These are phyloP conservation scores for Apodemus speciosus DNA, from an alignment of 2,113 vertebrate genomes.

Conservation along the genomic window DNA sequence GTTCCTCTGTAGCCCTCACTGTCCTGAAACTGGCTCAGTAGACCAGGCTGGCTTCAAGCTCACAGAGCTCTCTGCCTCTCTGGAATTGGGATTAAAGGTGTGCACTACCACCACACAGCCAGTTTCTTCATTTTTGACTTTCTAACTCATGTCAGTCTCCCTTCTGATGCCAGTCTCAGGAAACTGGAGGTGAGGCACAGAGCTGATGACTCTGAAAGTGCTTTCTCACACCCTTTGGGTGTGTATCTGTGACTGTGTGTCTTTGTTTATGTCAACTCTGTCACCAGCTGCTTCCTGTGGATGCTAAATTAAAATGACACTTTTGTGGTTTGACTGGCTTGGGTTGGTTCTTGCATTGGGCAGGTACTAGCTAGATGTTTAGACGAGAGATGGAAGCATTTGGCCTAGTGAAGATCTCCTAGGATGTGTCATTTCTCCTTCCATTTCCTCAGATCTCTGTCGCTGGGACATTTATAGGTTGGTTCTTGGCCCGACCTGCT, in stretches of 20 bases:
- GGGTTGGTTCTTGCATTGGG: background rate
- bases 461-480: background rate
- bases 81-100: background rate
- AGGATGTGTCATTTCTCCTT: background rate
- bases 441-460: background rate
- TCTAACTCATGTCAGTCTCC: background rate
- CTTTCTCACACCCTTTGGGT: background rate
- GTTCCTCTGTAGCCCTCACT: background rate
- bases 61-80: background rate
- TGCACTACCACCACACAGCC: background rate
- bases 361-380: background rate
- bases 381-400: background rate
- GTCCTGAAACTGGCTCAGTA: background rate
- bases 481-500: background rate
- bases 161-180: background rate
- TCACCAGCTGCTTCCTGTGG: constrained; percentile 23
- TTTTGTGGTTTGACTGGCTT: background rate
- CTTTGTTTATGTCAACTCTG: constrained; percentile 12
- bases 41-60: background rate
- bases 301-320: background rate
- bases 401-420: background rate
- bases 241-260: background rate
- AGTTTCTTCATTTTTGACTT: background rate
- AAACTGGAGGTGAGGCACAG: background rate
- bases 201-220: too few species aligned